These are phyloP conservation scores for Albula glossodonta DNA, from an alignment of 2,113 vertebrate species.

Conservation along the genomic window DNA sequence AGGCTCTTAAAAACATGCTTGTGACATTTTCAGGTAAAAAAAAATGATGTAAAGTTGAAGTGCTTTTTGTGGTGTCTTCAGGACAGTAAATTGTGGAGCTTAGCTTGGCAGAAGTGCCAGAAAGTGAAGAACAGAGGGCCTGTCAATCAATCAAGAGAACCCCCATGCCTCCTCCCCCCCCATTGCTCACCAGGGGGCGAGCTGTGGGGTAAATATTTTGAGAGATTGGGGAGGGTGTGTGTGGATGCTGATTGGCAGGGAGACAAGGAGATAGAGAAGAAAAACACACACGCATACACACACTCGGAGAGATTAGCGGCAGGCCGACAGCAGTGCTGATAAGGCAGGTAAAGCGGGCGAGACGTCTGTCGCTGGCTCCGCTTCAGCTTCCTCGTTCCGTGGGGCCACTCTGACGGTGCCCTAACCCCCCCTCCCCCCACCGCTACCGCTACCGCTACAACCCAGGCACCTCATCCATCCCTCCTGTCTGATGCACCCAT, in stretches of 20 bases:
- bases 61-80: no score
- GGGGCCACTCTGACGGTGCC: no score
- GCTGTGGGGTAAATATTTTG: constrained; percentile 68
- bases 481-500: constrained; percentile 42
- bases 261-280: constrained; percentile 50
- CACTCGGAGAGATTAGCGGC: constrained; percentile 58
- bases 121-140: background rate
- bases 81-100: background rate
- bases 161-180: background rate
- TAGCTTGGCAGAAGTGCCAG: background rate
- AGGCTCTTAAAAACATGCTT: no score
- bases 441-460: background rate
- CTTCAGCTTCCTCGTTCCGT: background rate
- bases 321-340: constrained; percentile 66
- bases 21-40: no score
- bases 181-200: constrained; percentile 51
- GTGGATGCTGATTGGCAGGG: constrained; percentile 61
- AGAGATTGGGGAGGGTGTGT: constrained; percentile 55
- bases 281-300: constrained; percentile 47
- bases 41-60: no score
- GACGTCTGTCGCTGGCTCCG: constrained; percentile 54
- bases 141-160: background rate
- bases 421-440: background rate
- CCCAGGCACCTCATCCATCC: constrained; percentile 50
- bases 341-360: constrained; percentile 66